Percentiles rank a stretch among this genome's conserved stretches.
These are phyloP conservation scores for Xiphophorus birchmanni DNA, from an alignment of 2,797 vertebrate species.

Conservation along the genomic window DNA sequence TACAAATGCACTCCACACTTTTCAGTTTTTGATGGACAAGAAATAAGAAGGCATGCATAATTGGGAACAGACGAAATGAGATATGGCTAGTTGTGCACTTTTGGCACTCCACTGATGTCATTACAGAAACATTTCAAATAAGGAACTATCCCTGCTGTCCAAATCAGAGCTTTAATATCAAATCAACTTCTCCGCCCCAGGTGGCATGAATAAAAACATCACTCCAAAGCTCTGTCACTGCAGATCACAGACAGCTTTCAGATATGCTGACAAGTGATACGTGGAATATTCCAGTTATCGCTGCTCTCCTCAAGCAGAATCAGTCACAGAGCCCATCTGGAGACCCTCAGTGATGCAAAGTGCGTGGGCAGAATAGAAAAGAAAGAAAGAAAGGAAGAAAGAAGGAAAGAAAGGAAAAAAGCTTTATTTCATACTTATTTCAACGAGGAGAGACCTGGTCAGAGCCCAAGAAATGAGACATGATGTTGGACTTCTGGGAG, in stretches of 20 bases:
- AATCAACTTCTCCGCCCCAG: conserved; percentile 45
- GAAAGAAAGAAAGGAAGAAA: conserved; percentile 6
- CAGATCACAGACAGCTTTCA: conserved; percentile 55
- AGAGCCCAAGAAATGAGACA: conserved; percentile 49
- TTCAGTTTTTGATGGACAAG: background rate
- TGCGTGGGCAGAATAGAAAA: conserved; percentile 51
- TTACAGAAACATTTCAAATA: background rate
- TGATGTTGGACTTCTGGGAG: conserved; percentile 41
- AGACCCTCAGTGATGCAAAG: conserved; percentile 65
- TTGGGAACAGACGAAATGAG: background rate
- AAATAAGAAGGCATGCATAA: background rate
- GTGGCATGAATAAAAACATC: conserved; percentile 66
- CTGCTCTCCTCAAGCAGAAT: conserved; percentile 44
- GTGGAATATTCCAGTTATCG: conserved; percentile 66
- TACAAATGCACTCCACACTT: background rate
- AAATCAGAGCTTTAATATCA: conserved; percentile 11
- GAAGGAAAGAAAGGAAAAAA: background rate
- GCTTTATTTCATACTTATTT: conserved; percentile 60
- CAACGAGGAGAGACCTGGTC: conserved; percentile 32
- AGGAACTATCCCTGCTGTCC: background rate
- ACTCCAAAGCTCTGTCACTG: conserved; percentile 56
- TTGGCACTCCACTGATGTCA: background rate
- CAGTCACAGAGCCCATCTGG: conserved; percentile 72
- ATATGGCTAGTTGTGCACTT: background rate
- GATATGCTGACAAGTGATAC: conserved; percentile 54